Base-by-base conservation (phyloP, 2,113 vertebrate species). In the Phaethornis superciliosus region DNA sequence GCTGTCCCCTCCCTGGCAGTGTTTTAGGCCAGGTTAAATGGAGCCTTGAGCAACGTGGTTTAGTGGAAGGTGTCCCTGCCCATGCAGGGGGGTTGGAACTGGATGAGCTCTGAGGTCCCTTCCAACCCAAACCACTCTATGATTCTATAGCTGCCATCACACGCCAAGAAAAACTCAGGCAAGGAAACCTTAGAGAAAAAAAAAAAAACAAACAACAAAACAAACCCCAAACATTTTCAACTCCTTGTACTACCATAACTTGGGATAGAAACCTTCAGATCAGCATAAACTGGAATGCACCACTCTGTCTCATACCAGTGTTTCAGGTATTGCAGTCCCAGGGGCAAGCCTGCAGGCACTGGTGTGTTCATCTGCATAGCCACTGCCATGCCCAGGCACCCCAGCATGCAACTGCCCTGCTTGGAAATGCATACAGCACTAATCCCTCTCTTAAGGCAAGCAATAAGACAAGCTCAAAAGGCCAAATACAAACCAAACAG, bases 401-500 rank as follows among this genome's bases (percentile, higher is more conserved):
- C 47, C 33, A 81, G 81, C 90, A 26, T 27, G 35, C 67, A 81
- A 27, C 89, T 21, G 2, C 58, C 69, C 90, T 59, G 76, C 96
- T 95, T 63, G 80, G 81, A 91, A 90, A 96, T 88, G 88, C 93
- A 83, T 30, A 46, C 84, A 84, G 15, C 20, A 7, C 88, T 90
- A 88, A 95, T 87, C 91, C 94, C 81, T 71, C 78, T 96, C 94
- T 85, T 75, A 85, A 79, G 92, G 65, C 65, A 81, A 74, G 88
- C 84, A 94, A 28, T 84, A 88, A 90, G 86, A 74, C 64, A n/a
- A 82, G 80, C 87, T 88, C 77, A 88, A 81, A 94, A 95, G 78
- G 79, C 74, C 93, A 95, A 91, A 95, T 8, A 85, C 85, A 95
- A 90, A 91, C 85, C 71, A 82, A 95, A 89, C 62, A 83, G 51